phyloP scores from a whole-genome alignment of 1,140 invertebrate species.

The Drosophila simulans region DNA sequence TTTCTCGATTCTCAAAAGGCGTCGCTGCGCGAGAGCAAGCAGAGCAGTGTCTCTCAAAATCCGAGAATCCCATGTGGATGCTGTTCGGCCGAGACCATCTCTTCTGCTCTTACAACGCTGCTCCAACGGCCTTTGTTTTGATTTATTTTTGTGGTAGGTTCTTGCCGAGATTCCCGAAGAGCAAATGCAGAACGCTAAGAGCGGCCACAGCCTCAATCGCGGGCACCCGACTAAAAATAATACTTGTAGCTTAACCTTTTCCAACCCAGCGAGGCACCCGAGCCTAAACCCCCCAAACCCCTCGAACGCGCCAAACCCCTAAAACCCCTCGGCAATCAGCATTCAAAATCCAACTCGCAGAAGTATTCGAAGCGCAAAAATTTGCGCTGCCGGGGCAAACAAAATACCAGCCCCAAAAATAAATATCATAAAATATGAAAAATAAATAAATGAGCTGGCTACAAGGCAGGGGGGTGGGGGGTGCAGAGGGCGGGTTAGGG shows the following conservation, averaged over 20 bases:
- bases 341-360: slow-evolving; percentile 42
- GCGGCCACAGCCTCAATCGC: slow-evolving; percentile 7
- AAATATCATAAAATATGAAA: slow-evolving; percentile 78
- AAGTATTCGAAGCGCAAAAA: slow-evolving; percentile 57
- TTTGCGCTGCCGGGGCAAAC: slow-evolving; percentile 44
- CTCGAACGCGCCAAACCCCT: background rate
- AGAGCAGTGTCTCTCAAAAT: slow-evolving; percentile 50
- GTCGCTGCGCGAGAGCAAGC: slow-evolving; percentile 42
- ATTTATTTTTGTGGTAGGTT: slow-evolving; percentile 80
- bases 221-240: slow-evolving; percentile 44
- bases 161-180: slow-evolving; percentile 66
- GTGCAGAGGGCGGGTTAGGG: background rate
- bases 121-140: slow-evolving; percentile 59
- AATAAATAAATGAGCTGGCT: slow-evolving; percentile 71
- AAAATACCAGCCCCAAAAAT: slow-evolving; percentile 59
- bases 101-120: background rate
- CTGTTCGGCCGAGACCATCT: slow-evolving; percentile 38
- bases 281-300: too few species aligned
- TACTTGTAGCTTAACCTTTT: slow-evolving; percentile 55
- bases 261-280: background rate
- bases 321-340: slow-evolving; percentile 8
- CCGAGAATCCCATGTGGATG: slow-evolving; percentile 56
- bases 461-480: too few species aligned
- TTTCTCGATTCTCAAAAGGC: slow-evolving; percentile 10
- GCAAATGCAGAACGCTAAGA: slow-evolving; percentile 52